Base-by-base conservation (phyloP, 2,113 vertebrate genomes). In the Myxocyprinus asiaticus region DNA sequence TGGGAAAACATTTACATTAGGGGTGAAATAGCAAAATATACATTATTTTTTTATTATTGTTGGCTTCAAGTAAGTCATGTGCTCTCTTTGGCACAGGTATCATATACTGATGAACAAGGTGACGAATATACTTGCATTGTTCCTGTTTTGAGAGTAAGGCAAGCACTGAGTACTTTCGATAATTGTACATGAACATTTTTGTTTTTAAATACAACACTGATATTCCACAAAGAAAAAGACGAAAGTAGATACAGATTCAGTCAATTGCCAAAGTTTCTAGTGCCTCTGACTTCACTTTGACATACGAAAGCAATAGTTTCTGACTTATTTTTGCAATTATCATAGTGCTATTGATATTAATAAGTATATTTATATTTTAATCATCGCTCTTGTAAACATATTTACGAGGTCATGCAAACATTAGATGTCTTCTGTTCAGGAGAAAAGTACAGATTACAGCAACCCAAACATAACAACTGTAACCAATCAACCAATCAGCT, bases 321-420 rank as follows among this genome's bases (percentile, higher is more conserved):
- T 33, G 22, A 1, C 22, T 88, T 82, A 77, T 88, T 88, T 91
- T 87, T 87, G 87, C 86, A 71, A 8, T 90, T 89, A 88, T 90
- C 90, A 91, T 82, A 90, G 87, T 90, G 88, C 86, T 88, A 90
- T 89, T 89, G 88, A 89, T 89, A 82, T 44, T 43, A 53, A n/a
- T 59, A 86, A 86, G n/a, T 75, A 5, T 67, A 61, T 81, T 59
- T 81, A 11, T 71, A 61, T 77, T 70, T 89, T 91, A 87, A 89
- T 91, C 90, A 89, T 93, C 89, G 91, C 92, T 93, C 89, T 91
- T 93, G 92, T 93, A 93, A 93, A 93, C 90, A 93, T 91, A 90
- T 88, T 90, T 88, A 93, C 89, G 88, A 91, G 91, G 88, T 94
- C 93, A 94, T 94, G 92, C 93, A 94, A 91, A 94, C 91, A 90